Evolutionary conservation across 2,113 vertebrate genomes (phyloP), one percentile per base, ranked within the genome.

Genomic region (Colius striatus): DNA sequence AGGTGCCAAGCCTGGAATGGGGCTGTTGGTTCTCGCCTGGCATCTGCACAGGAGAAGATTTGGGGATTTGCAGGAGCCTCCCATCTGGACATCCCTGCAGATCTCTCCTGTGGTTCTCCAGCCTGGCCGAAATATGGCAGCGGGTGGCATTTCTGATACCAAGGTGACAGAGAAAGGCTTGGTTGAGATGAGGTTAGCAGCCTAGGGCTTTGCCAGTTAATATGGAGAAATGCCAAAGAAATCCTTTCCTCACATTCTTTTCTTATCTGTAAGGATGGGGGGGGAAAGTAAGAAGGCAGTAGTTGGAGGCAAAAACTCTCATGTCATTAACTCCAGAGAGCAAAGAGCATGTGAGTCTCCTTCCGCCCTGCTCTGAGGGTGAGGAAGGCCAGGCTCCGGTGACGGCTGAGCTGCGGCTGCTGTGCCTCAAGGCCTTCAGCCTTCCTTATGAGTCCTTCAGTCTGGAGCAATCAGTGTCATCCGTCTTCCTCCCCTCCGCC

Each of bases 31-130:
- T 29, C 26, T 65, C 10, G 0, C 30, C 45, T 16, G 72, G 23
- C 0, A 3, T 10, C 53, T 10, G 22, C 6, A 1, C 3, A 2
- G n/a, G 25, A 23, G 21, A 25, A 23, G 26, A 13, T 36, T 51
- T 2, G 6, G 30, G 25, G 30, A 7, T 19, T 18, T 63, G 43
- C 41, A 3, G 67, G 48, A 62, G 50, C 20, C 62, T 62, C 20
- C 73, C 25, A 3, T 30, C 70, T 0, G 18, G 13, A 15, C 41
- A 47, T 13, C 16, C 13, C 16, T 10, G 5, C 4, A 11, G 34
- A 34, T 30, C 18, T 17, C 62, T 38, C 13, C 22, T 22, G 38
- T 48, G 47, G 53, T 22, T 54, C 60, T 61, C 19, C 38, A 60
- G 66, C 51, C 5, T 3, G 53, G 27, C 26, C 10, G 1, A 57